A percentile compares a stretch with the other conserved stretches of the same genome.
Conservation (phyloP, 2,113 vertebrate genomes). For the Paramisgurnus dabryanus region DNA sequence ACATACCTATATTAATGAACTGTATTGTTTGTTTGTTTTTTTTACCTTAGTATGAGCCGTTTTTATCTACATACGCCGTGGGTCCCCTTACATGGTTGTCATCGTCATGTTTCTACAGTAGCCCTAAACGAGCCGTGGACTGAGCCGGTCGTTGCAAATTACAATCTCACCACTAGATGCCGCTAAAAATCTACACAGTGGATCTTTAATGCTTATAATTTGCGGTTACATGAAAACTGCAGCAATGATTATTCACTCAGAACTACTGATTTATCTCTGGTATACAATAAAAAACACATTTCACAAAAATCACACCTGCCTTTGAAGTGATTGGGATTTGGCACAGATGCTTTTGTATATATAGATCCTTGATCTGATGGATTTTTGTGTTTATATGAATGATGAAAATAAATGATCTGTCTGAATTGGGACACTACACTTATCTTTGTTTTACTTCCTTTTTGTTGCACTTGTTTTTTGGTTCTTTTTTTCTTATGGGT, state of each 20-base stretch:
- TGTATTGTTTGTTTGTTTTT: no score
- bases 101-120: no score
- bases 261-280: not conserved
- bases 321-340: not conserved
- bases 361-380: not conserved
- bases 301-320: not conserved
- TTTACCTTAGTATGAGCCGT: no score
- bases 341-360: not conserved
- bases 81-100: no score
- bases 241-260: not conserved
- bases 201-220: not conserved
- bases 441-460: not conserved
- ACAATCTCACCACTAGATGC: no score
- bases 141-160: no score
- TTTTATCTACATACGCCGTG: no score
- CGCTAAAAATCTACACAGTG: no score
- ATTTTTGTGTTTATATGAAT: conserved; percentile 14
- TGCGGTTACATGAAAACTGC: not conserved
- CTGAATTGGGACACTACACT: not conserved
- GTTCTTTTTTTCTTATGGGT: not conserved
- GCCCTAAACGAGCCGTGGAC: no score
- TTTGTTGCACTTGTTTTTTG: conserved; percentile 21
- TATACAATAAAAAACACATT: not conserved
- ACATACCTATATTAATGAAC: no score
- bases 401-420: conserved; percentile 19